Conservation (phyloP, 2,113 vertebrate species). For the Acrocephalus kingi region DNA sequence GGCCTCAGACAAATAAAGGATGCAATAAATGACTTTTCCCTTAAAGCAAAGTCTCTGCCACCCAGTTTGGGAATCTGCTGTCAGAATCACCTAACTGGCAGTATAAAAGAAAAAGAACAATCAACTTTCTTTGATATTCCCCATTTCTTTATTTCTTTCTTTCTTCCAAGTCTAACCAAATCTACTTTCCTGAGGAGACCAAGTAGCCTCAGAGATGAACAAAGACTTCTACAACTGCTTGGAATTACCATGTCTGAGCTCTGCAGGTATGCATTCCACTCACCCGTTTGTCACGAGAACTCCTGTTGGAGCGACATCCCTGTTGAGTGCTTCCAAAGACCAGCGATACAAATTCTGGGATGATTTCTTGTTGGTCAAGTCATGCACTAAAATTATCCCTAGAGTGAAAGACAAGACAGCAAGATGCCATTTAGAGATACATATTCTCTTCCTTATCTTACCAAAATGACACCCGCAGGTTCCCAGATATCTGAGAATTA, state of each 20-base stretch:
- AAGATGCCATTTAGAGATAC: background rate
- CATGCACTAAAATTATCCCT: constrained; percentile 98
- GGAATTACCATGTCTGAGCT: background rate
- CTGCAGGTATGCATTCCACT: background rate
- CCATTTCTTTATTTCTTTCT: background rate
- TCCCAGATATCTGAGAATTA: background rate
- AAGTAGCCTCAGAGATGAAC: background rate
- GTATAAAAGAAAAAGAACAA: background rate
- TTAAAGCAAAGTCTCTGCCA: background rate
- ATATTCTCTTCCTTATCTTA: background rate
- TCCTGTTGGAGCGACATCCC: constrained; percentile 88
- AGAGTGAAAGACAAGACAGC: constrained; percentile 22
- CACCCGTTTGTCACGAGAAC: constrained; percentile 96
- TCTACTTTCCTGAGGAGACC: background rate
- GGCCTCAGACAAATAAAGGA: background rate
- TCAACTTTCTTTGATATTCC: background rate
- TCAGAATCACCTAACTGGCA: background rate
- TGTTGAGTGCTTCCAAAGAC: constrained; percentile 93
- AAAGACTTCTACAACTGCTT: background rate
- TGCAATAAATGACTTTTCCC: background rate
- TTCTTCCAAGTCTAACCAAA: background rate
- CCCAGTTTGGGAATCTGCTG: background rate
- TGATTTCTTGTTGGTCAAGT: constrained; percentile 98
- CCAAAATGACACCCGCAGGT: background rate
- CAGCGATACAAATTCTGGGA: constrained; percentile 97